A percentile compares a stretch with the other conserved stretches of the same genome.
Conservation (phyloP, 2,797 vertebrate genomes). For the Erpetoichthys calabaricus region DNA sequence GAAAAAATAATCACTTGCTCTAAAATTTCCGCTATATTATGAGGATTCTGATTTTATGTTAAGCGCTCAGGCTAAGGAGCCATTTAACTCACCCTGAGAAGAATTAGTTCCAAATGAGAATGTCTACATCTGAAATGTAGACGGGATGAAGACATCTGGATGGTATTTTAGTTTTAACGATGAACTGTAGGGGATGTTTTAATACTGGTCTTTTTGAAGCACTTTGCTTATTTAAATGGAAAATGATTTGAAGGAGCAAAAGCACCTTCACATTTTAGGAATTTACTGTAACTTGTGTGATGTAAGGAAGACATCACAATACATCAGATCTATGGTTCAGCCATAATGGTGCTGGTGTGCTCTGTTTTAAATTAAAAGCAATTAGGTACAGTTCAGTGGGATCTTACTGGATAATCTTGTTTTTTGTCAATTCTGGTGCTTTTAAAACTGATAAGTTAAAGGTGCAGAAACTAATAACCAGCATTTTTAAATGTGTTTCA, state of each 20-base stretch:
- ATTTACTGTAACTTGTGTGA: slow-evolving; percentile 46
- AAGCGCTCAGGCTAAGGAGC: slow-evolving; percentile 19
- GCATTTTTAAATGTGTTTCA: slow-evolving; percentile 4
- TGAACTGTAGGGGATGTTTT: slow-evolving; percentile 35
- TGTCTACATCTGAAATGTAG: slow-evolving; percentile 40
- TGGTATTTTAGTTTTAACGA: slow-evolving; percentile 42
- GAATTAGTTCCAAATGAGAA: slow-evolving; percentile 38
- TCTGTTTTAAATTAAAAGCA: slow-evolving; percentile 38
- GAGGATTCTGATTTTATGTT: slow-evolving; percentile 34
- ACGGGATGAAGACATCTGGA: slow-evolving; percentile 44
- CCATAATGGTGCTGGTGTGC: slow-evolving; percentile 32
- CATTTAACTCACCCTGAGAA: slow-evolving; percentile 24
- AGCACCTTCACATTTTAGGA: slow-evolving; percentile 43
- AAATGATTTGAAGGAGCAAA: slow-evolving; percentile 53
- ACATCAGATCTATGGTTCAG: slow-evolving; percentile 37
- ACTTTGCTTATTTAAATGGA: slow-evolving; percentile 60
- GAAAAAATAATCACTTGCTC: slow-evolving; percentile 46
- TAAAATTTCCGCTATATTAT: slow-evolving; percentile 46
- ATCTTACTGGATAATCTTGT: slow-evolving; percentile 49
- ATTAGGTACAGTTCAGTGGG: slow-evolving; percentile 33
- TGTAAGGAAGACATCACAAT: slow-evolving; percentile 40
- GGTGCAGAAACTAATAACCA: slow-evolving; percentile 18
- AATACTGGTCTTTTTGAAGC: slow-evolving; percentile 62
- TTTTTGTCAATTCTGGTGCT: slow-evolving; percentile 69
- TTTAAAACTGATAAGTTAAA: slow-evolving; percentile 16